Percentiles rank a stretch among this genome's conserved stretches.
Conservation (phyloP, 2,888 invertebrate genomes). For the Bedellia somnulentella region DNA sequence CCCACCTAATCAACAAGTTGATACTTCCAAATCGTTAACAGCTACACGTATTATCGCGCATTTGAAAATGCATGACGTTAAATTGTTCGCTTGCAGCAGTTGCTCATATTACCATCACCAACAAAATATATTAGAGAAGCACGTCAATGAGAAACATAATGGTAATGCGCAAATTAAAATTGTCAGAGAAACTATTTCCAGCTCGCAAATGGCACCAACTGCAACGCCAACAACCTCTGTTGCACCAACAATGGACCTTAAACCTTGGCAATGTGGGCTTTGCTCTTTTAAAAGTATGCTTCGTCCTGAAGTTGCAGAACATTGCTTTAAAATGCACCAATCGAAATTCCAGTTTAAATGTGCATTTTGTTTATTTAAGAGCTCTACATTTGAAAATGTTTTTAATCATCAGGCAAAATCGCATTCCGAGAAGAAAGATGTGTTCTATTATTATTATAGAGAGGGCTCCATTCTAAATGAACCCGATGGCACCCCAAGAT, state of each 20-base stretch:
- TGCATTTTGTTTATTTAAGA: constrained; percentile 63
- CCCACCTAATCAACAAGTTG: constrained; percentile 53
- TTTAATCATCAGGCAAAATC: constrained; percentile 62
- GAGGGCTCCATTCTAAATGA: constrained; percentile 30
- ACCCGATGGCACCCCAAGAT: constrained; percentile 26
- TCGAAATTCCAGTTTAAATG: constrained; percentile 73
- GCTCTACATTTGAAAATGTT: constrained; percentile 56
- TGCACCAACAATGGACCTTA: constrained; percentile 47
- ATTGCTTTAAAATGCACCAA: constrained; percentile 62
- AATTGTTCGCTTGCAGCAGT: constrained; percentile 71
- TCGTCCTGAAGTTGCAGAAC: constrained; percentile 62
- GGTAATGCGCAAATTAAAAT: constrained; percentile 36
- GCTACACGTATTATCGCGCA: constrained; percentile 70
- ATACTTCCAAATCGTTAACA: constrained; percentile 39
- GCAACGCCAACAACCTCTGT: constrained; percentile 12
- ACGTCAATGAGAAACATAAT: constrained; percentile 65
- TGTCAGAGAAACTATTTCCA: constrained; percentile 29
- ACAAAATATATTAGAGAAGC: constrained; percentile 66
- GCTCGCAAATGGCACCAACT: constrained; percentile 12
- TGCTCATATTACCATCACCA: constrained; percentile 70
- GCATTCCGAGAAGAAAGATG: constrained; percentile 46
- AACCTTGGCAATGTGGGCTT: constrained; percentile 71
- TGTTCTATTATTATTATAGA: constrained; percentile 59
- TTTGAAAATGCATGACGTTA: constrained; percentile 73
- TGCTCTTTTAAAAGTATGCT: constrained; percentile 65